These are phyloP conservation scores for Drosophila triauraria DNA, from an alignment of 1,140 invertebrate species.

Conservation along the genomic window DNA sequence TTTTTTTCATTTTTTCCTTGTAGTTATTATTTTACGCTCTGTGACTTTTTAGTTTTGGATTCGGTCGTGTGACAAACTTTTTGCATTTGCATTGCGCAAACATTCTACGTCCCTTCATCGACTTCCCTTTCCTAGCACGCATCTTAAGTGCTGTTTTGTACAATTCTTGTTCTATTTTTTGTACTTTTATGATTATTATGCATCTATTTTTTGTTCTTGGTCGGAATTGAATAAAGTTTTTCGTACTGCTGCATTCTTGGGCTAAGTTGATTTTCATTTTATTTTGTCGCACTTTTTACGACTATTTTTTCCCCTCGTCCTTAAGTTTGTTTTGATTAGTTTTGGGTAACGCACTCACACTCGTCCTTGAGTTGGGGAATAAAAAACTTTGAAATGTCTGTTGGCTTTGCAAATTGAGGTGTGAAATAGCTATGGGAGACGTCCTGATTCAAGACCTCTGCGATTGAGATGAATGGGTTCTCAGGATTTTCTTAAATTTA, in stretches of 20 bases:
- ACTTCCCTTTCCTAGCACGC: slow-evolving; percentile 33
- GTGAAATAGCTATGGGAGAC: slow-evolving; percentile 27
- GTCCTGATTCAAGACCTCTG: not conserved
- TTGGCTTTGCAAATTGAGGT: slow-evolving; percentile 43
- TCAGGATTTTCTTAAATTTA: not conserved
- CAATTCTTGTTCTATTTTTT: slow-evolving; percentile 30
- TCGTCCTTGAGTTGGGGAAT: slow-evolving; percentile 8
- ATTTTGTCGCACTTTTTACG: slow-evolving; percentile 32
- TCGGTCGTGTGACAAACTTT: slow-evolving; percentile 61
- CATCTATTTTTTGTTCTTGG: slow-evolving; percentile 45
- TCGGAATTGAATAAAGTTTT: slow-evolving; percentile 77
- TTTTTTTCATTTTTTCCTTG: slow-evolving; percentile 32
- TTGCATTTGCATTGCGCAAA: slow-evolving; percentile 66
- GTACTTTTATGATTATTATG: slow-evolving; percentile 69
- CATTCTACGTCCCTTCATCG: slow-evolving; percentile 10
- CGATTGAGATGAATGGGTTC: slow-evolving; percentile 24
- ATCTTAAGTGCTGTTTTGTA: slow-evolving; percentile 74
- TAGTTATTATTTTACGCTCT: slow-evolving; percentile 67
- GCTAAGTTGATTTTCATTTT: slow-evolving; percentile 39
- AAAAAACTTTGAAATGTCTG: slow-evolving; percentile 24
- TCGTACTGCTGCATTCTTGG: slow-evolving; percentile 30
- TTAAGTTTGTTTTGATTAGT: slow-evolving; percentile 78
- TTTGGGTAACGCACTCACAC: slow-evolving; percentile 35
- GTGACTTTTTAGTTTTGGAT: slow-evolving; percentile 47
- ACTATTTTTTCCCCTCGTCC: slow-evolving; percentile 43